Evolutionary conservation across 2,888 invertebrate genomes (phyloP).

Genomic region (Daptonema setosum): DNA sequence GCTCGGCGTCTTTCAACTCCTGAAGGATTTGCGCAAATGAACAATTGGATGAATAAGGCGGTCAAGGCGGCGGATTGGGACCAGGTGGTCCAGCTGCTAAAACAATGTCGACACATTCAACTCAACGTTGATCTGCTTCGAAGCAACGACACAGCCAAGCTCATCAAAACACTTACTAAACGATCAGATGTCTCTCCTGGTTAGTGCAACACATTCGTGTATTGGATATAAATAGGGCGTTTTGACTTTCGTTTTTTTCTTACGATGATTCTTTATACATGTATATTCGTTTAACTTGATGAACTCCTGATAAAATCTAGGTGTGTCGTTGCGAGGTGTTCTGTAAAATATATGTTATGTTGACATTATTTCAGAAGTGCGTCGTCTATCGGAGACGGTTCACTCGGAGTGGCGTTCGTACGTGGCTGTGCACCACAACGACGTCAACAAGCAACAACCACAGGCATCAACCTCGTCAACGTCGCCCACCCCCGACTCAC

Average conservation of each 20-base stretch:
- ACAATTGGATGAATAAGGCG: constrained; percentile 71
- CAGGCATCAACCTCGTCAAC: no score
- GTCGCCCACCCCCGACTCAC: background rate
- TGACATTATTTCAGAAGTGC: background rate
- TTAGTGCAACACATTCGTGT: no score
- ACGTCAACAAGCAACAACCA: no score
- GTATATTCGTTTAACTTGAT: no score
- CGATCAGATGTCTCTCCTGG: no score
- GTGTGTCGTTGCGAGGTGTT: background rate
- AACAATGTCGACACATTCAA: constrained; percentile 60
- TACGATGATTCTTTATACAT: no score
- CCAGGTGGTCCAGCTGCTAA: constrained; percentile 60
- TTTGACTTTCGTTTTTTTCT: no score
- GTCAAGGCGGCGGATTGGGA: constrained; percentile 62
- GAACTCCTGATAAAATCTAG: no score
- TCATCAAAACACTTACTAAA: constrained; percentile 60
- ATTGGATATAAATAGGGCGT: no score
- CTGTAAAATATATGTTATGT: background rate
- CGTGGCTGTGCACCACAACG: no score
- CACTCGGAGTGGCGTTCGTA: background rate
- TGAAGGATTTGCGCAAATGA: constrained; percentile 63
- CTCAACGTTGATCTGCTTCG: constrained; percentile 71
- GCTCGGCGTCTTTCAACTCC: constrained; percentile 8
- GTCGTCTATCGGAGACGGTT: background rate
- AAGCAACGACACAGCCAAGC: constrained; percentile 69